Conservation (phyloP, 2,888 invertebrate genomes). For the Philereme vetulata region DNA sequence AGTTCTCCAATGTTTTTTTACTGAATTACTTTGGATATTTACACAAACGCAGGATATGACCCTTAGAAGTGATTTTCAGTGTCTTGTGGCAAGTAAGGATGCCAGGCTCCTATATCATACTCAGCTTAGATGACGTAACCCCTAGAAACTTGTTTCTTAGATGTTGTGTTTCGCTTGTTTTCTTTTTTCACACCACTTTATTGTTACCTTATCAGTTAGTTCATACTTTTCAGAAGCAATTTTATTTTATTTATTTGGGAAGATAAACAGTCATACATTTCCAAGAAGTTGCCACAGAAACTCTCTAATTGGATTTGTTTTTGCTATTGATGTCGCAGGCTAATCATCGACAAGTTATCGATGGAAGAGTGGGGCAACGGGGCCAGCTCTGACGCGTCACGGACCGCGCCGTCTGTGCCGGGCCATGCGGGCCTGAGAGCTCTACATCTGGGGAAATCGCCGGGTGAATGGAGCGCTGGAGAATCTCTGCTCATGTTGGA, state of each 20-base stretch:
- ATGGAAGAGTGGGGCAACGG: conserved; percentile 65
- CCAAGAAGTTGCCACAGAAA: conserved; percentile 15
- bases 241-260: too few species aligned
- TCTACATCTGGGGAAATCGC: conserved; percentile 74
- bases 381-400: conserved; percentile 48
- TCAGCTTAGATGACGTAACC: too few species aligned
- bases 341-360: conserved; percentile 78
- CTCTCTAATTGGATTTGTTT: conserved; percentile 18
- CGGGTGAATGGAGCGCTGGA: conserved; percentile 78
- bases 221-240: too few species aligned
- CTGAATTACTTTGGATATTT: too few species aligned
- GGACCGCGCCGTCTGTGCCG: conserved; percentile 36
- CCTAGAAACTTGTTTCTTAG: neutral
- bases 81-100: too few species aligned
- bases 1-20: conserved; percentile 20
- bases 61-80: too few species aligned
- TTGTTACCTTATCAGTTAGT: too few species aligned
- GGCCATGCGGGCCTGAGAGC: conserved; percentile 46
- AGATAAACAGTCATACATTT: too few species aligned
- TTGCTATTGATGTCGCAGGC: conserved; percentile 48
- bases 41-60: too few species aligned
- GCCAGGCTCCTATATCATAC: too few species aligned
- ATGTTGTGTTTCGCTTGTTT: neutral
- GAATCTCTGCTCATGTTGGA: conserved; percentile 78
- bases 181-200: too few species aligned